A percentile compares a stretch with the other conserved stretches of the same genome.
Conservation (phyloP, 2,888 invertebrate genomes). For the Fissipunctia ypsillon region DNA sequence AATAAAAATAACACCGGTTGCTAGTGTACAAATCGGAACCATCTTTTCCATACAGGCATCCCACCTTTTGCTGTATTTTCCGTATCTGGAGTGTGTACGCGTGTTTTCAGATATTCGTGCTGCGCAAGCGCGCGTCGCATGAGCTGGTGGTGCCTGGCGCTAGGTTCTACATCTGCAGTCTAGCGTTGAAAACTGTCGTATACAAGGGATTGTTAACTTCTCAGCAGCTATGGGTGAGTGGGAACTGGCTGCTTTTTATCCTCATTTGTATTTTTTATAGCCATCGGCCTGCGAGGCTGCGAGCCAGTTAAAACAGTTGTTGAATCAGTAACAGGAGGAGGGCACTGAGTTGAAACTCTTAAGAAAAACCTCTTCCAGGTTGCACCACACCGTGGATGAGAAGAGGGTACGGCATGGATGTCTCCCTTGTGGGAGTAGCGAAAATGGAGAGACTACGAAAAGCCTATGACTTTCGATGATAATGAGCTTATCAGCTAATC, state of each 20-base stretch:
- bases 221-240: slow-evolving; percentile 95
- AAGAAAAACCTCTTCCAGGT: background rate
- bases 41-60: slow-evolving; percentile 67
- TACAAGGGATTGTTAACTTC: slow-evolving; percentile 99
- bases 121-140: slow-evolving; percentile 98
- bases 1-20: background rate
- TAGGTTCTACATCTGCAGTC: slow-evolving; percentile 98
- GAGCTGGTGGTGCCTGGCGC: slow-evolving; percentile 95
- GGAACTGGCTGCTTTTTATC: background rate
- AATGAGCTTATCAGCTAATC: background rate
- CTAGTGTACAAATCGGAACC: background rate
- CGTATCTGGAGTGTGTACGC: slow-evolving; percentile 58
- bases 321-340: background rate
- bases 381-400: background rate
- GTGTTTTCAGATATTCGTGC: slow-evolving; percentile 94
- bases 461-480: background rate
- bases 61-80: slow-evolving; percentile 57
- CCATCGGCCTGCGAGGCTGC: no score
- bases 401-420: background rate
- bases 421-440: background rate
- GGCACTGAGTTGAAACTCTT: background rate
- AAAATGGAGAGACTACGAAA: background rate
- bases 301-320: background rate
- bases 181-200: slow-evolving; percentile 97
- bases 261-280: background rate